Percentiles rank a stretch among this genome's conserved stretches.
Evolutionary conservation across 2,113 vertebrate species (phyloP).

Genomic region (Chaenocephalus aceratus): DNA sequence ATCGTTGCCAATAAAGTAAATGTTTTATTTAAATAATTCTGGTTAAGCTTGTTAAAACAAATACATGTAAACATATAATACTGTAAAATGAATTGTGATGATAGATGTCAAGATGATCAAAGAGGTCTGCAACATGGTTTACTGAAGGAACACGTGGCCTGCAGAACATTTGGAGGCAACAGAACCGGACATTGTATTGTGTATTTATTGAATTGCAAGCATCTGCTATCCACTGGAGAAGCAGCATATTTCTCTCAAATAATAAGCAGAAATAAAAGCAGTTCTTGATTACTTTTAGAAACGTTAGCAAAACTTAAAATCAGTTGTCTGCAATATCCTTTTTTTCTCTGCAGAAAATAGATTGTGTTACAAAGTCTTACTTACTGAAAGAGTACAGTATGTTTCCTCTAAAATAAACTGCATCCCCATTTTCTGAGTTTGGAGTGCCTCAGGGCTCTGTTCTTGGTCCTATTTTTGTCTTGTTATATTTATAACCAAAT

Average conservation of each 20-base stretch:
- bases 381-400: constrained; percentile 3
- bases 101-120: not conserved
- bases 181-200: not conserved
- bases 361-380: not conserved
- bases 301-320: not conserved
- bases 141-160: not conserved
- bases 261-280: not conserved
- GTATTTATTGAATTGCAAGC: not conserved
- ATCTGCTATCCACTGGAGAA: not conserved
- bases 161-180: not conserved
- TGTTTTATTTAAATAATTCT: not conserved
- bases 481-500: not conserved
- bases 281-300: not conserved
- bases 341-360: not conserved
- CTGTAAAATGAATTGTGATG: not conserved
- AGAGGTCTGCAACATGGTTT: not conserved
- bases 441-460: not conserved
- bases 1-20: not conserved
- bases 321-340: not conserved
- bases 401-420: not conserved
- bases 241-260: not conserved
- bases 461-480: not conserved
- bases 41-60: not conserved
- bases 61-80: not conserved
- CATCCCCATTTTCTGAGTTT: not conserved